Conservation (phyloP, 1,140 invertebrate genomes). For the Drosophila chauvacae region DNA sequence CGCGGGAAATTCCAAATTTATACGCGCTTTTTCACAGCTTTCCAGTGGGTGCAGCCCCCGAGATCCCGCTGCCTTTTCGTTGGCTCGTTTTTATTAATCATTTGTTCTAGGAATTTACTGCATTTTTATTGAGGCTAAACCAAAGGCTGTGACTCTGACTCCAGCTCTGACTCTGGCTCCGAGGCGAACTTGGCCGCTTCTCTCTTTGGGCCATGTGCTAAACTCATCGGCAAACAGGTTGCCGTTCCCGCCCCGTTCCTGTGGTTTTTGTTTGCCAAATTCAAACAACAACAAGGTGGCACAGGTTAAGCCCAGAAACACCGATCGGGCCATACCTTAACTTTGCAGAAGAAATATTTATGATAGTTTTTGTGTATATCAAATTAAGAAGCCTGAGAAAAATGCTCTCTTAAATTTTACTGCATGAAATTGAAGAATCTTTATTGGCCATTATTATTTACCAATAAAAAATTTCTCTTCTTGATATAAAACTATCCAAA, state of each 20-base stretch:
- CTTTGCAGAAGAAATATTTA: neutral
- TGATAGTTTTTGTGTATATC: neutral
- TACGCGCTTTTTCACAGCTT: constrained; percentile 77
- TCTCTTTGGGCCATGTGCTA: constrained; percentile 69
- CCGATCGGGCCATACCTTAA: constrained; percentile 20
- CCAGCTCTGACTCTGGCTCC: constrained; percentile 17
- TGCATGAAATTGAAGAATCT: neutral
- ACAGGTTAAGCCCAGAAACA: neutral
- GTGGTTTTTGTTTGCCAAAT: constrained; percentile 78
- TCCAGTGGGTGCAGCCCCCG: constrained; percentile 75
- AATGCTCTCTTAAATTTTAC: neutral
- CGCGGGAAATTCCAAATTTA: constrained; percentile 74
- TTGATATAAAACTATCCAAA: neutral
- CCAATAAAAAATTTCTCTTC: neutral
- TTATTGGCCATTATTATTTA: too few relatives aligned
- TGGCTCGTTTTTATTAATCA: constrained; percentile 75
- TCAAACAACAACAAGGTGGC: constrained; percentile 68
- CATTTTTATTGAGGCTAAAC: constrained; percentile 79
- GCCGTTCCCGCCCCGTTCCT: constrained; percentile 39
- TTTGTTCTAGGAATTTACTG: constrained; percentile 82
- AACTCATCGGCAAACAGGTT: constrained; percentile 79
- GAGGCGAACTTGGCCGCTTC: constrained; percentile 27
- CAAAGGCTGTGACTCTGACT: constrained; percentile 51
- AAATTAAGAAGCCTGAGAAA: neutral
- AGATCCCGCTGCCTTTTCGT: constrained; percentile 27